Evolutionary conservation across 2,888 invertebrate genomes (phyloP), one percentile per base, ranked within the genome.

Genomic region (Tupiocoris notatus): DNA sequence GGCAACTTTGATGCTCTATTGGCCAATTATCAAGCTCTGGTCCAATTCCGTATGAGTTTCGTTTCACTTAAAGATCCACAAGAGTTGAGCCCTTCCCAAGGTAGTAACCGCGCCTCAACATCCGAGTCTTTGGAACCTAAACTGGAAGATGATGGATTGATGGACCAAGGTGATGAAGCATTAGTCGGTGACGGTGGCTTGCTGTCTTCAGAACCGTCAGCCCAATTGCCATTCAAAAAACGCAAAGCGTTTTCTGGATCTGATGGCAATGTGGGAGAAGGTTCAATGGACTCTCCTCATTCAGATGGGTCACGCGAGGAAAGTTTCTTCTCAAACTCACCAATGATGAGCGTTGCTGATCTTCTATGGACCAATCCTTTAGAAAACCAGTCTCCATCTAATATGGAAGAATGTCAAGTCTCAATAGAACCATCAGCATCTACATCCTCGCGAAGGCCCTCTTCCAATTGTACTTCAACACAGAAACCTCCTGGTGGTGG

Each of bases 261-360:
- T 6, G 63, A 25, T 9, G 63, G 39, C 22, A 56, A 23, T 24
- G 54, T 7, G 9, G 18, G 39, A 0, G 59, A 59, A 6, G 59
- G 24, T n/a, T n/a, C n/a, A n/a, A n/a, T n/a, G 6, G 70, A 59
- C 18, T 39, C 25, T 1, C 61, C 25, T 7, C 18, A 61, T 18
- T 71, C 71, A 6, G 71, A 61, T 21, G 24, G 17, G 9, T 62
- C 62, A 16, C 21, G 17, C 16, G 75, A 75, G 9, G 75, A 39
- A 16, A n/a, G 12, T 20, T 12, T 16, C 17, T 54, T 20, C 23
- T n/a, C 75, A 12, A 3, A 20, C 16, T 58, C 66, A 17, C 66
- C 62, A 1, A 66, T 75, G 75, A 21, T 75, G 66, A 75, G 75
- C 59, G 66, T 75, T 16, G 75, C 75, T n/a, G 39, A n/a, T 25